Percentiles rank a stretch among this genome's conserved stretches.
These are phyloP conservation scores for Euura lappo DNA, from an alignment of 1,140 invertebrate species.

Conservation along the genomic window DNA sequence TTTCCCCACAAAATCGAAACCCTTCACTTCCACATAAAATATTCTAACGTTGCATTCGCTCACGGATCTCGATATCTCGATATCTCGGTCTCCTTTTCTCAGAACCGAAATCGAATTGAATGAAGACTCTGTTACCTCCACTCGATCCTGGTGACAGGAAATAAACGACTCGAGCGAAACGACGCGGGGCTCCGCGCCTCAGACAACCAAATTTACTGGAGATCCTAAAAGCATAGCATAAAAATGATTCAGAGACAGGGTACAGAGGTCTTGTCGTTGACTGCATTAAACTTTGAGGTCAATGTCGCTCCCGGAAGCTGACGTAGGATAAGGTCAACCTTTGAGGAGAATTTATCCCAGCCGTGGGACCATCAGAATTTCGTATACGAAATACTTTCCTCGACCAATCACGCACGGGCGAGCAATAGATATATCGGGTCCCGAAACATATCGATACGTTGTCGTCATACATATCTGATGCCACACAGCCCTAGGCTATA, in stretches of 20 bases:
- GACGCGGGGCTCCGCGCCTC: too few relatives aligned
- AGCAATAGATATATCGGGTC: conserved; percentile 23
- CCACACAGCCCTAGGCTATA: conserved; percentile 23
- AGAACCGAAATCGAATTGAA: neutral
- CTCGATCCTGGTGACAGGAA: too few relatives aligned
- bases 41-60: neutral
- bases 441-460: conserved; percentile 34
- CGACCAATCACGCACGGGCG: conserved; percentile 35
- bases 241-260: too few relatives aligned
- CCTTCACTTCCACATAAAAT: neutral
- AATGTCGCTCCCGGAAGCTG: neutral
- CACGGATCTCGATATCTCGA: neutral
- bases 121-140: neutral
- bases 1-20: neutral
- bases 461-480: conserved; percentile 45
- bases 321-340: neutral
- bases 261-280: too few relatives aligned
- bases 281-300: neutral
- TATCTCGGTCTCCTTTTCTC: neutral
- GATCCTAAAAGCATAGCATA: too few relatives aligned
- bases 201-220: too few relatives aligned
- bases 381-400: neutral
- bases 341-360: conserved; percentile 1
- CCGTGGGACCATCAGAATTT: neutral
- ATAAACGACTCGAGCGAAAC: too few relatives aligned